Conservation (phyloP, 2,113 vertebrate genomes). For the Antennarius striatus region DNA sequence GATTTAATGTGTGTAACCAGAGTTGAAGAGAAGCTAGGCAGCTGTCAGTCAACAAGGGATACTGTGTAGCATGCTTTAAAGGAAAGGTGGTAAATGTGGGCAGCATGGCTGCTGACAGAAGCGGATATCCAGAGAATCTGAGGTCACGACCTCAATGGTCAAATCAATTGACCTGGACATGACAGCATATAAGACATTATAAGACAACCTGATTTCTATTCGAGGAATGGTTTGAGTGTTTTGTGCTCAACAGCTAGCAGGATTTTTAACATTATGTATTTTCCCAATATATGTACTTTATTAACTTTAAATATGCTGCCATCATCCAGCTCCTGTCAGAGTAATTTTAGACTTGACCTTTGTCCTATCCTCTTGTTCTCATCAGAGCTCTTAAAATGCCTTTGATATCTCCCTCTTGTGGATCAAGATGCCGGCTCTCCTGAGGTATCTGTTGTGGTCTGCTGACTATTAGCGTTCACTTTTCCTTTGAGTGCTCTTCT, state of each 20-base stretch:
- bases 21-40: slow-evolving; percentile 32
- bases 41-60: slow-evolving; percentile 42
- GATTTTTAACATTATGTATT: slow-evolving; percentile 1
- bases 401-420: slow-evolving; percentile 46
- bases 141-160: slow-evolving; percentile 48
- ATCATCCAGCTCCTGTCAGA: background rate
- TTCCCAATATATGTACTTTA: background rate
- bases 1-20: slow-evolving; percentile 10
- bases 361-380: slow-evolving; percentile 30
- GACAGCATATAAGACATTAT: slow-evolving; percentile 50
- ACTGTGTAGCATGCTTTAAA: slow-evolving; percentile 36
- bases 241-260: background rate
- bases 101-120: slow-evolving; percentile 29
- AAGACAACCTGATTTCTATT: slow-evolving; percentile 34
- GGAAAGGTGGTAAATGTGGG: slow-evolving; percentile 11
- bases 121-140: slow-evolving; percentile 27
- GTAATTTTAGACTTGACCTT: slow-evolving; percentile 39
- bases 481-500: slow-evolving; percentile 25
- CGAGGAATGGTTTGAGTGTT: slow-evolving; percentile 15
- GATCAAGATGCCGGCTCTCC: slow-evolving; percentile 26
- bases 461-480: slow-evolving; percentile 8
- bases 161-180: slow-evolving; percentile 35
- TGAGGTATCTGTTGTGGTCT: slow-evolving; percentile 17
- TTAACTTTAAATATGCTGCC: slow-evolving; percentile 1
- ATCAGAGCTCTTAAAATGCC: slow-evolving; percentile 63